Percentiles rank a stretch among this genome's conserved stretches.
These are phyloP conservation scores for Podarcis lilfordi DNA, from an alignment of 2,797 vertebrate species.

Conservation along the genomic window DNA sequence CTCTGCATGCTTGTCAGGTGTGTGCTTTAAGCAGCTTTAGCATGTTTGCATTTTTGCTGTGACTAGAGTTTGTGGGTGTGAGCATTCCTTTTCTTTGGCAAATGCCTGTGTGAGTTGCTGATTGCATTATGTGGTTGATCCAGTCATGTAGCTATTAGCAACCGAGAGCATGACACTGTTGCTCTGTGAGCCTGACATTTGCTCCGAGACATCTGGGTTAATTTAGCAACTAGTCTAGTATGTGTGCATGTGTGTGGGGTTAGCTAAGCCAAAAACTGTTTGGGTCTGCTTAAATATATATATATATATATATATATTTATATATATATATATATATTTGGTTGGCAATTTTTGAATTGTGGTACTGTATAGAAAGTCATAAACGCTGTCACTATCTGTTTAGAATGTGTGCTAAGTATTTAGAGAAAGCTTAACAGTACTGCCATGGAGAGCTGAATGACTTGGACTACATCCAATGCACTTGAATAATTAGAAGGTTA, in stretches of 20 bases:
- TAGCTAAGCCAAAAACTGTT: not conserved
- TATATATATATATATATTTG: not conserved
- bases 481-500: slow-evolving; percentile 23
- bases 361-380: not conserved
- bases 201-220: slow-evolving; percentile 12
- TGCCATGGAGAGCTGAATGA: slow-evolving; percentile 2
- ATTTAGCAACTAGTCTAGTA: not conserved
- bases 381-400: not conserved
- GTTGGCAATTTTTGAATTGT: not conserved
- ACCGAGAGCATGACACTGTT: slow-evolving; percentile 7
- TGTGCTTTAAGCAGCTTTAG: slow-evolving; percentile 58
- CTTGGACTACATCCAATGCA: slow-evolving; percentile 9
- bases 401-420: not conserved
- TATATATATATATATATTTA: not conserved
- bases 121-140: not conserved
- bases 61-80: slow-evolving; percentile 16
- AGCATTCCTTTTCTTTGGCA: slow-evolving; percentile 24
- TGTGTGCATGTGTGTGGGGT: not conserved
- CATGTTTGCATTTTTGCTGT: slow-evolving; percentile 43
- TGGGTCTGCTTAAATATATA: not conserved
- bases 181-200: not conserved
- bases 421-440: not conserved
- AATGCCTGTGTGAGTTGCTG: not conserved
- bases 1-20: slow-evolving; percentile 34
- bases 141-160: not conserved